A percentile compares a stretch with the other conserved stretches of the same genome.
Evolutionary conservation across 2,888 invertebrate genomes (phyloP).

Genomic region (Dicranocentrus wangi): DNA sequence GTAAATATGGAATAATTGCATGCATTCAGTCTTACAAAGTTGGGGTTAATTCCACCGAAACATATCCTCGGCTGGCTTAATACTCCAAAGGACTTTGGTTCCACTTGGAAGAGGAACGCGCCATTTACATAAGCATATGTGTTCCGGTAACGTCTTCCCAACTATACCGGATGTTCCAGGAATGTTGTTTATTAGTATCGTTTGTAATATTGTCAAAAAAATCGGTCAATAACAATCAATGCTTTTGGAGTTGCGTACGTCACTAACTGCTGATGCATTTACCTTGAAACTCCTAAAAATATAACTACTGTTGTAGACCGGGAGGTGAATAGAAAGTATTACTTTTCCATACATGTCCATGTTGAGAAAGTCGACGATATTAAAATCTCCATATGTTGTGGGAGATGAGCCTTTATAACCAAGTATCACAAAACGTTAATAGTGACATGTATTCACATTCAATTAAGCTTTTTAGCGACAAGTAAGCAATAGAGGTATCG

Average conservation of each 20-base stretch:
- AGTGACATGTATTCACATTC: no score
- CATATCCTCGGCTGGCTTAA: conserved; percentile 74
- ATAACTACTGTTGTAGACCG: conserved; percentile 76
- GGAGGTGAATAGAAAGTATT: conserved; percentile 79
- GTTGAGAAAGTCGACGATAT: conserved; percentile 78
- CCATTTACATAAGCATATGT: conserved; percentile 86
- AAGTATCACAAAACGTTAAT: not conserved
- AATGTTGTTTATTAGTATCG: no score
- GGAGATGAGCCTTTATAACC: conserved; percentile 55
- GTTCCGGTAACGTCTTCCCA: conserved; percentile 85
- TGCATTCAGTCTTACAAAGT: conserved; percentile 70
- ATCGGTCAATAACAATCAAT: not conserved
- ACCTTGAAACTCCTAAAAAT: conserved; percentile 80
- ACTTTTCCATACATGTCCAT: conserved; percentile 81
- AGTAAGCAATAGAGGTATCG: not conserved
- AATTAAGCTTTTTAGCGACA: not conserved
- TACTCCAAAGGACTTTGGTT: conserved; percentile 76
- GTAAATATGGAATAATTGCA: not conserved
- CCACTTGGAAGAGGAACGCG: conserved; percentile 81
- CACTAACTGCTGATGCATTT: no score
- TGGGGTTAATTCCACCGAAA: conserved; percentile 74
- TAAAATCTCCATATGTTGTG: conserved; percentile 45
- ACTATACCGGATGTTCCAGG: no score
- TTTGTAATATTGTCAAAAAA: not conserved
- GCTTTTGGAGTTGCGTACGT: not conserved